phyloP scores from a whole-genome alignment of 2,888 invertebrate species.

The Corbicula japonica region DNA sequence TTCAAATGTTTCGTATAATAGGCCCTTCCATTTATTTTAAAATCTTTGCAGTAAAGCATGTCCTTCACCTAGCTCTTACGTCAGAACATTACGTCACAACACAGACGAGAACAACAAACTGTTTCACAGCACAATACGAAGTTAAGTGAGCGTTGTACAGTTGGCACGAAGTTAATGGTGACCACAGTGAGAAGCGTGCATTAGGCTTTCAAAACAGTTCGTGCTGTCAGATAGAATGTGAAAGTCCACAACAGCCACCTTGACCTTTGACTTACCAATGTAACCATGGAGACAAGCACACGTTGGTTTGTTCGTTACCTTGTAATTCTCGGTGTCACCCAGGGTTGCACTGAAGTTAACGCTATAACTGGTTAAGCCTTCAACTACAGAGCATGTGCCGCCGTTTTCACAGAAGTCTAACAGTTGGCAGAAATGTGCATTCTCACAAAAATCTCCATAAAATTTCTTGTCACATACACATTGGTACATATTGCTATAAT shows the following conservation, averaged over 20 bases:
- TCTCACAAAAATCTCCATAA: constrained; percentile 93
- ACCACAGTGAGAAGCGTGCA: constrained; percentile 23
- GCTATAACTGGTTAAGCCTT: constrained; percentile 29
- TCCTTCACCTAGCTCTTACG: constrained; percentile 5
- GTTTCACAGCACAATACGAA: background rate
- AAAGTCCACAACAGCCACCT: constrained; percentile 24
- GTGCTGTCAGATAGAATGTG: constrained; percentile 6
- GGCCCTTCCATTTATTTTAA: background rate
- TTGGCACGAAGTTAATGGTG: background rate
- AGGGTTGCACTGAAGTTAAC: constrained; percentile 27
- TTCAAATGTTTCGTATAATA: background rate
- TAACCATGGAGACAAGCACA: constrained; percentile 69
- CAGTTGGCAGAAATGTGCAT: constrained; percentile 61
- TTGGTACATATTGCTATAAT: constrained; percentile 90
- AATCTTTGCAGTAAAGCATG: background rate
- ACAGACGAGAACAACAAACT: background rate
- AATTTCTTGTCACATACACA: constrained; percentile 95
- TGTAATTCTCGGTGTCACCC: constrained; percentile 37
- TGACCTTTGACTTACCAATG: constrained; percentile 64
- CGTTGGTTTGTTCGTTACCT: constrained; percentile 59
- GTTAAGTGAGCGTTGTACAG: background rate
- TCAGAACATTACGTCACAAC: background rate
- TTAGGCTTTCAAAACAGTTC: constrained; percentile 7
- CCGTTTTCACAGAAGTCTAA: constrained; percentile 64
- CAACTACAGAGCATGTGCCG: constrained; percentile 55